Evolutionary conservation across 1,140 invertebrate genomes (phyloP).

Genomic region (Oscheius sp.): DNA sequence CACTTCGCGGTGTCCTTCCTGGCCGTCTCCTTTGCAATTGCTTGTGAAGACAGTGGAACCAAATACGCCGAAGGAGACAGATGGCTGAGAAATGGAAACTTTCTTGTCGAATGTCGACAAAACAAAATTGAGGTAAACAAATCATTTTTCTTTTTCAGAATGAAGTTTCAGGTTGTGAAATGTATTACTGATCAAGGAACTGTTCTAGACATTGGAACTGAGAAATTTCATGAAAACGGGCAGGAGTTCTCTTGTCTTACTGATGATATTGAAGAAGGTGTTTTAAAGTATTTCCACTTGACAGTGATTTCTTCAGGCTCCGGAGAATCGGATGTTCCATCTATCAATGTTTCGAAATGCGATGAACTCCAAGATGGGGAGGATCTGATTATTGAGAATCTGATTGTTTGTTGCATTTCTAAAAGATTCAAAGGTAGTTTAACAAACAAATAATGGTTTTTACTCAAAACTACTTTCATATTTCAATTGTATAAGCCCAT

Average conservation of each 20-base stretch:
- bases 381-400: not conserved
- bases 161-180: not conserved
- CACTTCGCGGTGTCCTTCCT: not conserved
- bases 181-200: not conserved
- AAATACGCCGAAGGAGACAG: not conserved
- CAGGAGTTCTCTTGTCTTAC: not conserved
- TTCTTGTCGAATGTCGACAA: not conserved
- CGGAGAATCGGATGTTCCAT: not conserved
- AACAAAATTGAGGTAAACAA: not conserved
- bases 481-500: too few species aligned
- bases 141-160: not conserved
- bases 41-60: not conserved
- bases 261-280: not conserved
- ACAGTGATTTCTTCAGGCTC: constrained; percentile 1
- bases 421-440: not conserved
- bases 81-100: not conserved
- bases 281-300: not conserved
- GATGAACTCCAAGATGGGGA: not conserved
- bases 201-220: not conserved
- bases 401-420: not conserved
- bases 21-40: not conserved
- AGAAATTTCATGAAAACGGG: not conserved
- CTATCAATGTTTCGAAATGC: not conserved
- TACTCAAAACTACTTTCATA: too few species aligned
- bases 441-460: not conserved